Evolutionary conservation across 2,888 invertebrate genomes (phyloP), one percentile per base, ranked within the genome.

Genomic region (Hemicrepidius hirtus): DNA sequence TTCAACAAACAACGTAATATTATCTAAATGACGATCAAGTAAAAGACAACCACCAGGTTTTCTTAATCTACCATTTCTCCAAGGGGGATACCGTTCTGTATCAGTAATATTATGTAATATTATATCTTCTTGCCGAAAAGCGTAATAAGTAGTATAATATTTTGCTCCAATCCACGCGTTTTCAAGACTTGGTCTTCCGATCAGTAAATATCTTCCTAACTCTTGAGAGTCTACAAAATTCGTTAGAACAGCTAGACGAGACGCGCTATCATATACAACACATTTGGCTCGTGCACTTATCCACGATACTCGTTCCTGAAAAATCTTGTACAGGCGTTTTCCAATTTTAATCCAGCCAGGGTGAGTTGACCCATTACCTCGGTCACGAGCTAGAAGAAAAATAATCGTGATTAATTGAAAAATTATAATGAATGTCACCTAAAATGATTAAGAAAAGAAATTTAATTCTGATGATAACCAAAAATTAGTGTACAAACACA

Each of bases 121-220:
- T 10, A 64, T 16, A 37, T n/a, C 4, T 53, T 50, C 64, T 3
- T 49, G 37, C 9, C 4, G 10, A 21, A 37, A 64, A 16, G 5
- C 50, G 37, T 64, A 64, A 16, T 37, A 3, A 1, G 12, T 4
- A 12, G 37, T 6, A 20, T 40, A n/a, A 13, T 40, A 40, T 13
- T 40, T 0, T 87, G 89, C 89, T 0, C 89, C 89, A 0, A 89
- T 85, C 89, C 89, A 89, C 0, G 89, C 88, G 59, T 84, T 87
- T 64, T 89, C 89, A 10, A 89, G 88, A 88, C 88, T 88, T 5
- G 88, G 88, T 73, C 88, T 80, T 0, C 87, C 85, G 65, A 88
- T 88, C 66, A 88, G 75, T 87, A 88, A 88, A 0, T 85, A 83
- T 75, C 86, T 80, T 3, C 88, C 88, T 0, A 88, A 68, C 71